Evolutionary conservation across 2,797 vertebrate genomes (phyloP), one percentile per base, ranked within the genome.

Genomic region (Betta splendens): DNA sequence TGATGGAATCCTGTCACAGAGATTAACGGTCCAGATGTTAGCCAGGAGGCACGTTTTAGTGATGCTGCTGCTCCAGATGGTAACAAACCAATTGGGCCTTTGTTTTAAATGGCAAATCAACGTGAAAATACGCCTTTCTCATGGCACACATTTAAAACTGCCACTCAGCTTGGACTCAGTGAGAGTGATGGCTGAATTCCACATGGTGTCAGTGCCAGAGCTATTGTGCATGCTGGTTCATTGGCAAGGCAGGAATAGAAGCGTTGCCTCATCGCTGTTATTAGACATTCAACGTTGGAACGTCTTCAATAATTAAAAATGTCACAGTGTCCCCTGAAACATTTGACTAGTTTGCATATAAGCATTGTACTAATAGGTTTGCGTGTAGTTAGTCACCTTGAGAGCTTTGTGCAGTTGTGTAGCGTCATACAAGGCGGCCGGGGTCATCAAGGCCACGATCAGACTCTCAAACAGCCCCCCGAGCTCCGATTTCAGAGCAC

Each of bases 401-500:
- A 98, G 84, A 9, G 97, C 95, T 29, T 95, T 93, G 72, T 92
- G 93, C 57, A 99, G 90, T 15, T 94, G 91, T 15, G 92, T 74
- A 29, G 94, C 95, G 35, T 98, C 96, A 21, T 93, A 98, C 15
- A 87, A 56, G 3, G n/a, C 2, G 0, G 92, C 17, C 0, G 94
- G 94, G 8, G 90, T 94, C 97, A 98, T 96, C 85, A 99, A 65
- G 39, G 93, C 92, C 40, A 97, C 89, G 3, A 98, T 93, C 61
- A 98, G 69, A 0, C 77, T 93, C 86, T 99, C 96, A 29, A 98
- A 90, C 65, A 96, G 93, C 7, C 97, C 95, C 0, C 95, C 94
- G 1, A 98, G 91, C 77, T 99, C 97, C 0, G 95, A 97, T 54
- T 96, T 97, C 79, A 99, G 79, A 2, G 95, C 93, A 53, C 92